Evolutionary conservation across 2,113 vertebrate species (phyloP), one percentile per base, ranked within the genome.

Genomic region (Galbula dea): DNA sequence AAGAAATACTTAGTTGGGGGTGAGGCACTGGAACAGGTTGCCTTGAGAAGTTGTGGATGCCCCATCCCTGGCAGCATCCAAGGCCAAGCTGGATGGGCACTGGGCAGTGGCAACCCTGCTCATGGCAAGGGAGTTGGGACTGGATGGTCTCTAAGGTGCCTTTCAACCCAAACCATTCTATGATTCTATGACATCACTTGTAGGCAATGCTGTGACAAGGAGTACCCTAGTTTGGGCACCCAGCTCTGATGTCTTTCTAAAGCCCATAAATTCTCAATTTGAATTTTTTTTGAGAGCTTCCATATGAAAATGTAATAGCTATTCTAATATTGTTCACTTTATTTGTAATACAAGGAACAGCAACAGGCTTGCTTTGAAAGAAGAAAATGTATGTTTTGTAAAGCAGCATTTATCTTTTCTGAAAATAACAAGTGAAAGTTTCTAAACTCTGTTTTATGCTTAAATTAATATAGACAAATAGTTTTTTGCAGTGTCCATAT

Each of bases 401-500:
- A 67, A 61, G 62, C 30, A 61, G 45, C 62, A 82, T 21, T 52
- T 79, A 21, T 22, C 85, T 86, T 14, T 83, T 45, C 22, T 73
- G 54, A 79, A 80, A 83, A 73, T 18, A 74, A 23, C 22, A 6
- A 76, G 10, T 21, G 29, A 58, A 88, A 86, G 24, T 68, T 86
- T 80, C 75, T 45, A 8, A 91, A 62, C 30, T 32, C 58, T 57
- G 10, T 15, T 61, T 52, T 10, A 22, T 11, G 30, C 41, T 39
- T 49, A 24, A 45, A 54, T 24, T 37, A 34, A 27, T 59, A 8
- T 48, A 61, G 65, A 61, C 45, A 45, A 65, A 65, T 0, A 0
- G 19, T 36, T 68, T 59, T 76, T 80, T 0, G 0, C 41, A 23
- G 55, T 5, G 14, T 29, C 49, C 1, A 0, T 9, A 16, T 18